Base-by-base conservation (phyloP, 1,140 invertebrate genomes). In the Pachypsylla venusta region DNA sequence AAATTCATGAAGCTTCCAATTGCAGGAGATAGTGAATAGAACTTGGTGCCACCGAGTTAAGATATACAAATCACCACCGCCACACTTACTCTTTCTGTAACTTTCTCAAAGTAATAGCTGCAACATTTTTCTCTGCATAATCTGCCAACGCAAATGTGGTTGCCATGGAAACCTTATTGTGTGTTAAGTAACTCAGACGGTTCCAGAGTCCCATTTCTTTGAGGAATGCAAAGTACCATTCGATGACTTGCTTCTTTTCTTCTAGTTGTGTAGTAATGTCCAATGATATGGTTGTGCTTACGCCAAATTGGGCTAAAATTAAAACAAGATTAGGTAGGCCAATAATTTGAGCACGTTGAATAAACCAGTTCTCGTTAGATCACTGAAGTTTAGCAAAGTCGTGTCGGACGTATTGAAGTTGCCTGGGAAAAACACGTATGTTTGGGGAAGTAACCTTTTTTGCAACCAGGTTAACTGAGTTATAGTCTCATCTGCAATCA, bases 251-350 rank as follows among this genome's bases (percentile, higher is more conserved):
- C 64, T 84, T 81, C 71, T 96, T 95, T 66, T 92, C 89, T 62
- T 84, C 81, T 10, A 96, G 70, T 69, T 93, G 90, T 63, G 85
- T 82, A 1, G 79, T 69, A 59, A 91, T 83, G 70, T 93, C 85
- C 73, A 93, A 79, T 1, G 88, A 85, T 30, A 77, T 69, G 2
- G 76, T 28, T 22, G 53, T 55, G 16, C 57, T 26, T 7, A 62
- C n/a, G 25, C 42, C 54, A 7, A 59, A 13, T 2, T 42, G 48
- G 42, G n/a, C n/a, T n/a, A n/a, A n/a, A n/a, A n/a, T n/a, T n/a
- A n/a, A n/a, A n/a, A n/a, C n/a, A n/a, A n/a, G n/a, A n/a, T n/a
- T n/a, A n/a, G n/a, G n/a, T n/a, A n/a, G n/a, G n/a, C n/a, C n/a
- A n/a, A n/a, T n/a, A n/a, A n/a, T n/a, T n/a, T n/a, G n/a, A n/a